phyloP scores from a whole-genome alignment of 2,888 invertebrate species.

The Sphecodes monilicornis region DNA sequence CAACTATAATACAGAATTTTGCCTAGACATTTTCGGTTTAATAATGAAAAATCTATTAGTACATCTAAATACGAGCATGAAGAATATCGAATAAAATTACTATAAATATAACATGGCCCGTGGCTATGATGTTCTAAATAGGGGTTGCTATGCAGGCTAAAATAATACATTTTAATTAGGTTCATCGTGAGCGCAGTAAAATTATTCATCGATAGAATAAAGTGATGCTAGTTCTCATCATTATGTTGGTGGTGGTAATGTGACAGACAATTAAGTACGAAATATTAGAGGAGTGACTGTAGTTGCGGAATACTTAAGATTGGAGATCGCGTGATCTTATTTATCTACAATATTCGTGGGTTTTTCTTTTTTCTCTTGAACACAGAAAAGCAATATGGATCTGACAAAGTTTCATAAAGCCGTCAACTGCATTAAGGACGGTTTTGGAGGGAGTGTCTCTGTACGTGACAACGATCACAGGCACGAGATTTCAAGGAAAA shows the following conservation, averaged over 20 bases:
- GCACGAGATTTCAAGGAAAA: slow-evolving; percentile 56
- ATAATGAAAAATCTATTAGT: not conserved
- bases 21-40: not conserved
- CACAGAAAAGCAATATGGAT: not conserved
- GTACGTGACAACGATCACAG: slow-evolving; percentile 38
- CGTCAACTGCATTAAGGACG: slow-evolving; percentile 22
- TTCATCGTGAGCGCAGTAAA: not conserved
- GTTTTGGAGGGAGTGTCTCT: slow-evolving; percentile 23
- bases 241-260: not conserved
- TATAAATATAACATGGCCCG: not conserved
- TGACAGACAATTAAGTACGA: not conserved
- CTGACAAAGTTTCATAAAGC: slow-evolving; percentile 18
- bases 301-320: not conserved
- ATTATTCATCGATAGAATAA: no score
- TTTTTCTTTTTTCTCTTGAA: not conserved
- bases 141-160: not conserved
- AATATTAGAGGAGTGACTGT: not conserved
- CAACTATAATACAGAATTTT: not conserved
- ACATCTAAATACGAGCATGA: not conserved
- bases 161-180: not conserved
- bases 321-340: not conserved
- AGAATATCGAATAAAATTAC: not conserved
- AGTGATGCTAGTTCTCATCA: no score
- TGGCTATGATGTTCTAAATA: not conserved
- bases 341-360: not conserved